These are phyloP conservation scores for Merops nubicus DNA, from an alignment of 2,113 vertebrate genomes.

Conservation along the genomic window DNA sequence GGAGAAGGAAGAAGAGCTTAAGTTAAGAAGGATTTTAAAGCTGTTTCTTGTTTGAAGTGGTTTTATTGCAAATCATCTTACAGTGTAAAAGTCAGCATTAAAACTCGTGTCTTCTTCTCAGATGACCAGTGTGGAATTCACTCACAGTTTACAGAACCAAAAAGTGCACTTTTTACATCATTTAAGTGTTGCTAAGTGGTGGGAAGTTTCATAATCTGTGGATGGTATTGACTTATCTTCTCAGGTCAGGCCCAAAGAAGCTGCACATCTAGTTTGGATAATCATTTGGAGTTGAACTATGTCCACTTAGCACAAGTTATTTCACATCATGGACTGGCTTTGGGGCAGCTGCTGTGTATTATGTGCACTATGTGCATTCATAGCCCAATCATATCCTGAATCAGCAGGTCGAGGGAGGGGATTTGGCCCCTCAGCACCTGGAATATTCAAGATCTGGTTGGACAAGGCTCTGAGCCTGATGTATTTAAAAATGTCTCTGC, in stretches of 20 bases:
- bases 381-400: neutral
- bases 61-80: neutral
- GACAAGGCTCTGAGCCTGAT: neutral
- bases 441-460: neutral
- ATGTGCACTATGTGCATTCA: neutral
- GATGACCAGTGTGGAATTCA: neutral
- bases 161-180: neutral
- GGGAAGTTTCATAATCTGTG: neutral
- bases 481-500: neutral
- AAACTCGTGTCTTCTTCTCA: neutral
- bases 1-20: neutral
- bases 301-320: neutral
- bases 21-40: slow-evolving; percentile 27
- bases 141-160: neutral
- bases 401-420: neutral
- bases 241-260: neutral
- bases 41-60: slow-evolving; percentile 25
- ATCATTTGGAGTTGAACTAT: neutral
- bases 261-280: neutral
- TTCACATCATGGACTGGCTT: neutral
- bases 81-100: neutral
- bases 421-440: neutral
- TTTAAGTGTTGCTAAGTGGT: neutral
- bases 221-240: neutral
- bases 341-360: neutral